phyloP scores from a whole-genome alignment of 1,140 invertebrate species.

The Dysdera silvatica region DNA sequence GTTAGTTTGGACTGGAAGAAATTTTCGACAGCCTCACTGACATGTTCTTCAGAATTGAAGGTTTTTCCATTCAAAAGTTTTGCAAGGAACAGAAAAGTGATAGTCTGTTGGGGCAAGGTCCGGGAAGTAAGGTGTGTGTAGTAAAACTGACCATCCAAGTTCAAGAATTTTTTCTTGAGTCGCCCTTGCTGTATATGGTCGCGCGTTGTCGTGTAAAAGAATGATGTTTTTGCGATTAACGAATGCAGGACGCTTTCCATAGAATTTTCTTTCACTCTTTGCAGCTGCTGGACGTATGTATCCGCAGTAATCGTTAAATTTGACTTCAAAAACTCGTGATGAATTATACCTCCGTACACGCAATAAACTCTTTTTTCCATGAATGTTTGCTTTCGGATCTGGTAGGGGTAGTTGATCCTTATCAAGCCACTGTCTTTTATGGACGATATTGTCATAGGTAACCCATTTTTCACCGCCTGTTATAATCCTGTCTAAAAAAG shows the following conservation, averaged over 20 bases:
- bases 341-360: no score
- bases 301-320: no score
- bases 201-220: no score
- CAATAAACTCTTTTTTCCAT: not conserved
- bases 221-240: no score
- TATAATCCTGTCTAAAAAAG: not conserved
- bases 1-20: no score
- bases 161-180: no score
- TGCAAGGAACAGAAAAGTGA: not conserved
- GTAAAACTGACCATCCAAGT: not conserved
- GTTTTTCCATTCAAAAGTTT: constrained; percentile 1
- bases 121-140: not conserved
- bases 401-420: not conserved
- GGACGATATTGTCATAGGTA: no score
- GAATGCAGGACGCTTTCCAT: no score
- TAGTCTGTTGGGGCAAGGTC: not conserved
- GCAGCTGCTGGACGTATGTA: no score
- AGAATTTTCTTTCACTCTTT: no score
- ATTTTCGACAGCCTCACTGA: not conserved
- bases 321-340: no score
- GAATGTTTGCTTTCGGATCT: constrained; percentile 2
- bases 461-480: not conserved
- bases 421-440: not conserved
- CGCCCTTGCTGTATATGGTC: no score
- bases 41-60: not conserved